These are phyloP conservation scores for Phengaris arion DNA, from an alignment of 2,888 invertebrate species.

Conservation along the genomic window DNA sequence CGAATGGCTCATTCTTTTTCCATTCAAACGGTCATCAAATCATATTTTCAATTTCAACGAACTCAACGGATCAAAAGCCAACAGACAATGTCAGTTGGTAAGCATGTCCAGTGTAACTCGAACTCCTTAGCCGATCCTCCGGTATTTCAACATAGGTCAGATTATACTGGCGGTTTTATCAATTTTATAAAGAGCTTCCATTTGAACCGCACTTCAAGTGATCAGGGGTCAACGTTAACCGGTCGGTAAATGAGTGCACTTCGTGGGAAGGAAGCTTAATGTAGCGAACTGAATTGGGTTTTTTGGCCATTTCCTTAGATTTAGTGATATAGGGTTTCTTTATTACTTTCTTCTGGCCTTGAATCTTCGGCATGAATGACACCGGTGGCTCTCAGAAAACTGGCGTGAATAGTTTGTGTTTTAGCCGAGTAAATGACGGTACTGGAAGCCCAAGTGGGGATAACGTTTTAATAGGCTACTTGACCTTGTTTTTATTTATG, in stretches of 20 bases:
- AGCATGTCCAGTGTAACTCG: constrained; percentile 30
- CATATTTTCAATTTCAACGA: constrained; percentile 14
- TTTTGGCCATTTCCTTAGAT: constrained; percentile 5
- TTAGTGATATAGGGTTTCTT: background rate
- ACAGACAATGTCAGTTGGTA: constrained; percentile 36
- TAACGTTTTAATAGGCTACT: no score
- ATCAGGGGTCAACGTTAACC: background rate
- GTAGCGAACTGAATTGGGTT: constrained; percentile 1
- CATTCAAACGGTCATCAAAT: constrained; percentile 4
- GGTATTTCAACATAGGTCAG: constrained; percentile 27
- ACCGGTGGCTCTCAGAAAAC: background rate
- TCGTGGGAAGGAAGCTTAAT: constrained; percentile 16
- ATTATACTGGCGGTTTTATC: background rate
- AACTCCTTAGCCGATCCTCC: constrained; percentile 23
- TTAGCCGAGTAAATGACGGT: no score
- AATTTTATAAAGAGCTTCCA: background rate
- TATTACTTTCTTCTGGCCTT: background rate
- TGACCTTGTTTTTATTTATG: no score
- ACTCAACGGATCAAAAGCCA: background rate
- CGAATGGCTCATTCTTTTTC: background rate
- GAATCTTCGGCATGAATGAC: background rate
- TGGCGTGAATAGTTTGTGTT: background rate
- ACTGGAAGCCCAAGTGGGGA: no score
- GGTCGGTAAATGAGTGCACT: background rate
- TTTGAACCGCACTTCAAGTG: no score